Evolutionary conservation across 2,797 vertebrate species (phyloP).

Genomic region (Hydrophis major): DNA sequence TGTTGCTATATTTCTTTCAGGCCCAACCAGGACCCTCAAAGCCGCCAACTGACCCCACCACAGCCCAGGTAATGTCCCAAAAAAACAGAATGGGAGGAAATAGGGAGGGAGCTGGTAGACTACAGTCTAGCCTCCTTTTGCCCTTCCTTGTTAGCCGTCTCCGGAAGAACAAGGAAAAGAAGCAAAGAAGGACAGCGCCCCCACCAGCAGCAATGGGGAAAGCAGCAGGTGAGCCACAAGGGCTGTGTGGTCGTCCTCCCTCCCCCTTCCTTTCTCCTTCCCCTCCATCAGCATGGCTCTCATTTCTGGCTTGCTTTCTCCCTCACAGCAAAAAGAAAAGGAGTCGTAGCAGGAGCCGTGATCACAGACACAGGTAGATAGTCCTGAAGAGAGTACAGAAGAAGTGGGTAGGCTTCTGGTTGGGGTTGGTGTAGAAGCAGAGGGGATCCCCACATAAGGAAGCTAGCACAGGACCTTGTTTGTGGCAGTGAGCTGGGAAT

Average conservation of each 20-base stretch:
- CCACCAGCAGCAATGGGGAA: conserved; percentile 19
- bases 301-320: not conserved
- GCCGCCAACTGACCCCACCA: conserved; percentile 15
- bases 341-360: conserved; percentile 59
- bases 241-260: not conserved
- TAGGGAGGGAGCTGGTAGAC: not conserved
- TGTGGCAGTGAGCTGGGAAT: no score
- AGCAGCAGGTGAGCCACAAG: not conserved
- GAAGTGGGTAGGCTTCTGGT: not conserved
- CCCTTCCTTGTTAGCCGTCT: not conserved
- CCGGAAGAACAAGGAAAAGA: conserved; percentile 53
- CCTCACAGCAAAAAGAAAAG: conserved; percentile 52
- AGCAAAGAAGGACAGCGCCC: conserved; percentile 41
- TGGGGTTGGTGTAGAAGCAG: not conserved
- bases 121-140: fast-evolving
- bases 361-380: conserved; percentile 59
- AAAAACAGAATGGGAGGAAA: not conserved
- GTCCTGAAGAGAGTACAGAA: not conserved
- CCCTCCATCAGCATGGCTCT: not conserved
- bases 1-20: conserved; percentile 11
- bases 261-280: conserved; percentile 18
- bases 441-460: not conserved
- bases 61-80: conserved; percentile 19
- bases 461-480: not conserved
- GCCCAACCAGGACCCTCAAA: conserved; percentile 42